Evolutionary conservation across 1,140 invertebrate species (phyloP).

Genomic region (Lysiphlebus fabarum): DNA sequence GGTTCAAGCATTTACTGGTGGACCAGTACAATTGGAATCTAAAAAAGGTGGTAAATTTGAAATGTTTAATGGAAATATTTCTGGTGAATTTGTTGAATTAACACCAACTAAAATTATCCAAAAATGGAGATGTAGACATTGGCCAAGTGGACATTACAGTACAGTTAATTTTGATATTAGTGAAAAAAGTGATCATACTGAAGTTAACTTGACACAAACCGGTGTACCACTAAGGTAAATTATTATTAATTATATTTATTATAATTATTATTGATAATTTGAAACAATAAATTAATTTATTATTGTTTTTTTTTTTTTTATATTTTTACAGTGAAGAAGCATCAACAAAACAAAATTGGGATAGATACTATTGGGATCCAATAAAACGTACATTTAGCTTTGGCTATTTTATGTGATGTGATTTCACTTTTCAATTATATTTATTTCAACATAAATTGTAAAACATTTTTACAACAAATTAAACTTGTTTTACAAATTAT

Average conservation of each 20-base stretch:
- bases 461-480: slow-evolving; percentile 18
- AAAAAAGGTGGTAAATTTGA: slow-evolving; percentile 84
- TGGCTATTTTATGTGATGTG: slow-evolving; percentile 71
- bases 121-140: slow-evolving; percentile 91
- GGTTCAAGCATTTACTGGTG: slow-evolving; percentile 86
- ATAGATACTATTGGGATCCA: slow-evolving; percentile 87
- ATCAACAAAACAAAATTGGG: slow-evolving; percentile 83
- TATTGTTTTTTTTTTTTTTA: slow-evolving; percentile 22
- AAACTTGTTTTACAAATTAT: too few relatives aligned
- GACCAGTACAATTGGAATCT: slow-evolving; percentile 73
- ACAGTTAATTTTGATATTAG: slow-evolving; percentile 80
- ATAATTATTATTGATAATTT: not conserved
- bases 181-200: slow-evolving; percentile 81
- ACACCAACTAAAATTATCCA: slow-evolving; percentile 84
- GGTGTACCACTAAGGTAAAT: slow-evolving; percentile 69
- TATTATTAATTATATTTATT: not conserved
- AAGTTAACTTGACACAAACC: slow-evolving; percentile 75
- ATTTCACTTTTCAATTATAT: slow-evolving; percentile 26
- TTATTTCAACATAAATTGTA: slow-evolving; percentile 45
- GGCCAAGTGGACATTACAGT: slow-evolving; percentile 91
- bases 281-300: not conserved
- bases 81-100: slow-evolving; percentile 83
- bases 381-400: slow-evolving; percentile 92
- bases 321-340: slow-evolving; percentile 71
- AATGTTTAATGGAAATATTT: slow-evolving; percentile 88